phyloP scores from a whole-genome alignment of 2,888 invertebrate species.

The Junonia oenone region DNA sequence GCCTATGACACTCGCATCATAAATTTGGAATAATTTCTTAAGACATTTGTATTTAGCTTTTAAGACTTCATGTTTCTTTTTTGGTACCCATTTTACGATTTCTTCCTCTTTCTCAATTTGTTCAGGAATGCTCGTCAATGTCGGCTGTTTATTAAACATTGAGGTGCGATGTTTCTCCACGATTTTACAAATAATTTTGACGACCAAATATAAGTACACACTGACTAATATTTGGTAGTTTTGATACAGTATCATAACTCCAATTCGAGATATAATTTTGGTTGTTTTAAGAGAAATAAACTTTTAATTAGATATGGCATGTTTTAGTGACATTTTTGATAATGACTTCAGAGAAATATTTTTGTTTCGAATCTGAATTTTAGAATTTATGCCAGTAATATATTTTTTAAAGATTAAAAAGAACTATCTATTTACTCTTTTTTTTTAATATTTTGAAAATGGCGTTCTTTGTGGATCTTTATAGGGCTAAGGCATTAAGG shows the following conservation, averaged over 20 bases:
- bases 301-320: slow-evolving; percentile 40
- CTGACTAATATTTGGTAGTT: slow-evolving; percentile 55
- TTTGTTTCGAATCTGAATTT: neutral
- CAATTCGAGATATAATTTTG: slow-evolving; percentile 34
- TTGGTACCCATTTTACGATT: slow-evolving; percentile 61
- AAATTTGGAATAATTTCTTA: slow-evolving; percentile 68
- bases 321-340: slow-evolving; percentile 50
- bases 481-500: no score
- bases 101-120: slow-evolving; percentile 46
- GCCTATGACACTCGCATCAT: slow-evolving; percentile 63
- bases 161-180: slow-evolving; percentile 30
- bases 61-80: slow-evolving; percentile 66
- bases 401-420: neutral
- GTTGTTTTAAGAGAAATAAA: slow-evolving; percentile 22
- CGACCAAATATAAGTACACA: slow-evolving; percentile 45
- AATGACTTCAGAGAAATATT: slow-evolving; percentile 11
- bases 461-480: no score
- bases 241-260: slow-evolving; percentile 58
- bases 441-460: no score
- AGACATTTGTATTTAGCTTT: slow-evolving; percentile 71
- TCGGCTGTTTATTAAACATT: slow-evolving; percentile 44
- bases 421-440: no score
- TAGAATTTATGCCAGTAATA: neutral
- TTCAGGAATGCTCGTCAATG: slow-evolving; percentile 56
- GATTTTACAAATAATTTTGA: slow-evolving; percentile 50